Evolutionary conservation across 2,888 invertebrate genomes (phyloP).

Genomic region (Priocnemis perturbator): DNA sequence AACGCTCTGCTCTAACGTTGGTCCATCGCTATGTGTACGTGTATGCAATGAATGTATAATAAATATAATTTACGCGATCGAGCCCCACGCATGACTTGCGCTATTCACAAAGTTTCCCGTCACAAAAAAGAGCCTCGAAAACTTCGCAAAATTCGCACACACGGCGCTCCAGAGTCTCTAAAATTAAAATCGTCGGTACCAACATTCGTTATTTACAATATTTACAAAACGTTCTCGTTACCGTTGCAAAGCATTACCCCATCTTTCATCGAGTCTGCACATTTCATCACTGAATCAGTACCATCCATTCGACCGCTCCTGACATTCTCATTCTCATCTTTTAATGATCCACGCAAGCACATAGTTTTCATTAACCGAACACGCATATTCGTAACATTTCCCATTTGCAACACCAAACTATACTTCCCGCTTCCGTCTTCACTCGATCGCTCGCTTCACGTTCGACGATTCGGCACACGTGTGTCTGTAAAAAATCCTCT

Average conservation of each 20-base stretch:
- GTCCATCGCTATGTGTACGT: conserved; percentile 43
- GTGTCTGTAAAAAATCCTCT: neutral
- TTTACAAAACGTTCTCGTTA: conserved; percentile 29
- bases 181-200: neutral
- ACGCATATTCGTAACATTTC: neutral
- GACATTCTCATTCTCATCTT: neutral
- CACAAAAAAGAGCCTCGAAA: too few relatives aligned
- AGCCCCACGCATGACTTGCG: neutral
- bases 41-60: too few relatives aligned
- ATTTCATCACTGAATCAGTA: too few relatives aligned
- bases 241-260: neutral
- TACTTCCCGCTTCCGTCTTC: neutral
- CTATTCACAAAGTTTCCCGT: too few relatives aligned
- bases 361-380: neutral
- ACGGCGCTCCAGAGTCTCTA: too few relatives aligned
- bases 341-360: too few relatives aligned
- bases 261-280: neutral
- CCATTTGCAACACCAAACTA: too few relatives aligned
- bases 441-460: neutral
- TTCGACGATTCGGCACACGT: too few relatives aligned
- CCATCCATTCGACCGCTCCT: neutral
- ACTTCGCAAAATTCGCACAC: neutral
- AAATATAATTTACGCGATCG: neutral
- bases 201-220: conserved; percentile 39
- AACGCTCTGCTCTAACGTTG: conserved; percentile 42